A percentile compares a stretch with the other conserved stretches of the same genome.
Conservation (phyloP, 2,113 vertebrate genomes). For the Hyaena hyaena region DNA sequence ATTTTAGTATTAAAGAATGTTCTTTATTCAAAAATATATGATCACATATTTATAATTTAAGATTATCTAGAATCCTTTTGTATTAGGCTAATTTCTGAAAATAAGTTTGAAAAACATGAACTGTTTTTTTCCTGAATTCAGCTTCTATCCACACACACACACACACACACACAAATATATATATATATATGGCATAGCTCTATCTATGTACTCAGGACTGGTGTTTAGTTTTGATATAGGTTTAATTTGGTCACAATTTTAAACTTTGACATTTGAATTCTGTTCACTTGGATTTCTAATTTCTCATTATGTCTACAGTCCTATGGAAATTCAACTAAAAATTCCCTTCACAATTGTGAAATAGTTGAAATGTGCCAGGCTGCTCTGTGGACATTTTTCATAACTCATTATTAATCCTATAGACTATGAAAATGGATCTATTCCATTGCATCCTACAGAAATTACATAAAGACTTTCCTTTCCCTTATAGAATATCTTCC, state of each 20-base stretch:
- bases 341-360: background rate
- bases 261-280: background rate
- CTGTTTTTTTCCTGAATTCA: background rate
- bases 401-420: background rate
- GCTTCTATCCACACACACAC: background rate
- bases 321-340: background rate
- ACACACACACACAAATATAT: background rate
- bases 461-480: background rate
- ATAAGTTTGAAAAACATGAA: background rate
- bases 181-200: background rate
- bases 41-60: background rate
- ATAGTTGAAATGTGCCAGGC: background rate
- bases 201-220: background rate
- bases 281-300: background rate
- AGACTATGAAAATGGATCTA: background rate
- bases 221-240: background rate
- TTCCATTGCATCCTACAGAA: background rate
- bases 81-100: background rate
- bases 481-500: background rate
- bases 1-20: background rate
- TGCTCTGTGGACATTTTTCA: background rate
- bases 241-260: background rate
- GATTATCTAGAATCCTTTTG: background rate
- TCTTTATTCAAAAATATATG: background rate
- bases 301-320: background rate